These are phyloP conservation scores for Poeciliopsis gracilis DNA, from an alignment of 2,797 vertebrate genomes.

Conservation along the genomic window DNA sequence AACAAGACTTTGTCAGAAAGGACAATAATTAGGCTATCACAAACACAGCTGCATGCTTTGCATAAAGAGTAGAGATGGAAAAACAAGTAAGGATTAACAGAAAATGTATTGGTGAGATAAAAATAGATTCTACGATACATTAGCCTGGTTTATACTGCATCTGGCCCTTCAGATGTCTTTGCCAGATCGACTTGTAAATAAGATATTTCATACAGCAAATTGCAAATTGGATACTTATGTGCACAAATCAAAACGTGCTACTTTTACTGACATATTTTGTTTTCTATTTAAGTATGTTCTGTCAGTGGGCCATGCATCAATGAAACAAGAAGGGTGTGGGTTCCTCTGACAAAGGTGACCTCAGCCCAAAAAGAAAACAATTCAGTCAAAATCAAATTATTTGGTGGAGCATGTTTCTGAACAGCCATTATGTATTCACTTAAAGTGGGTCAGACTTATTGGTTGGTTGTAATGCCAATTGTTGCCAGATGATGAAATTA, in stretches of 20 bases:
- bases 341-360: no score
- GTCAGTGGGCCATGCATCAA: no score
- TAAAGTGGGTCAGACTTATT: neutral
- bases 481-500: neutral
- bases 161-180: no score
- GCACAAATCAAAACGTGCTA: neutral
- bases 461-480: neutral
- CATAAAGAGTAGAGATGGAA: neutral
- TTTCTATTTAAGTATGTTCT: no score
- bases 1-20: neutral
- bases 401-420: no score
- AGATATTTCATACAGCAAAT: no score
- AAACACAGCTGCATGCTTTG: neutral
- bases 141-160: neutral
- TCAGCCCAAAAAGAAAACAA: no score
- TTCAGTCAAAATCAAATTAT: no score
- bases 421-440: neutral
- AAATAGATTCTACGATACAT: neutral
- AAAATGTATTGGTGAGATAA: neutral
- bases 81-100: neutral
- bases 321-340: no score
- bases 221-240: neutral
- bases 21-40: neutral
- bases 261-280: no score
- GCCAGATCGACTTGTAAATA: no score